A percentile compares a stretch with the other conserved stretches of the same genome.
Conservation (phyloP, 2,888 invertebrate genomes). For the Cloeon dipterum region DNA sequence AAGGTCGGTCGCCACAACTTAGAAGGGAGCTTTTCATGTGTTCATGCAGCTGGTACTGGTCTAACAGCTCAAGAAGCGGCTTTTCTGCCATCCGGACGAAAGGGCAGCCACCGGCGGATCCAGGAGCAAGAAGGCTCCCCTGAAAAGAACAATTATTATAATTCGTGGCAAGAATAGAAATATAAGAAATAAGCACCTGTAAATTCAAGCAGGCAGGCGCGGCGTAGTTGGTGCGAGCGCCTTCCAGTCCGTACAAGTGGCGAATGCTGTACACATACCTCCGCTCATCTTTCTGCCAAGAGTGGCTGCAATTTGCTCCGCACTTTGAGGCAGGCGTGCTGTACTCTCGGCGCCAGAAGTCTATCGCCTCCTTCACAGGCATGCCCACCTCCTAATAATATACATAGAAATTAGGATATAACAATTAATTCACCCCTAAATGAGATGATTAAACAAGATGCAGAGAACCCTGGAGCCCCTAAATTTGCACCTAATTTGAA, state of each 20-base stretch:
- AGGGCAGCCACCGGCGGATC: conserved; percentile 35
- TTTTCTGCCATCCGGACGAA: conserved; percentile 15
- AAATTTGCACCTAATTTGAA: no score
- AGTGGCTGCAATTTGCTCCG: conserved; percentile 29
- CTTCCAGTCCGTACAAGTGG: conserved; percentile 49
- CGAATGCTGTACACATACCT: conserved; percentile 41
- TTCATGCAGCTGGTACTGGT: neutral
- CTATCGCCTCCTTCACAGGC: conserved; percentile 33
- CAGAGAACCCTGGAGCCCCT: no score
- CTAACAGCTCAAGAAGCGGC: neutral
- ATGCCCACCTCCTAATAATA: conserved; percentile 32
- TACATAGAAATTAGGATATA: no score
- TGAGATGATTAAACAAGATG: no score
- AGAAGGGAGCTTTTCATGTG: no score
- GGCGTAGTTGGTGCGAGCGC: conserved; percentile 32
- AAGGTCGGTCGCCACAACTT: no score
- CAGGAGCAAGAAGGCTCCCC: conserved; percentile 16
- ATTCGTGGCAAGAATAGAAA: no score
- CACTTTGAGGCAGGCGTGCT: conserved; percentile 19
- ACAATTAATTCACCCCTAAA: no score
- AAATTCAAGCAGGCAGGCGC: conserved; percentile 32
- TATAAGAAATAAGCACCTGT: conserved; percentile 27
- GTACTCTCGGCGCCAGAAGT: conserved; percentile 41
- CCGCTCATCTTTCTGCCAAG: conserved; percentile 35
- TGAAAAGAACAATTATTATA: neutral